Base-by-base conservation (phyloP, 1,140 invertebrate genomes). In the Trichoplusia ni region DNA sequence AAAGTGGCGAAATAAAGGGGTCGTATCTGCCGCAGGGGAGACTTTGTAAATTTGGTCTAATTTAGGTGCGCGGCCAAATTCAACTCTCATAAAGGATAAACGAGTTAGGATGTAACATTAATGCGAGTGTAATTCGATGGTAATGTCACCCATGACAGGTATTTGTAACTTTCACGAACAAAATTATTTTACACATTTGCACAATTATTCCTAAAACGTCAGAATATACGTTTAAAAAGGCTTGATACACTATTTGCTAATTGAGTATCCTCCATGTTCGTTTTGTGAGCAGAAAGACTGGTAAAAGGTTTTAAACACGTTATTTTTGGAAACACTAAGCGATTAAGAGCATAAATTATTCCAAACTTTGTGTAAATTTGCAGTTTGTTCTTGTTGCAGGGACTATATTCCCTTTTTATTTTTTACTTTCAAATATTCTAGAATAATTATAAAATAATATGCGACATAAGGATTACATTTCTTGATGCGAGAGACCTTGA, bases 1-100 rank as follows among this genome's bases (percentile, higher is more conserved):
- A 49, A 18, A 49, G 46, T 25, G 63, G 49, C 14, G 58, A 64
- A 54, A 62, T 61, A 54, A 44, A 64, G 56, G 56, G 31, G 49
- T 54, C 33, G 11, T 59, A 64, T 49, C 42, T 58, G 7, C 44
- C 29, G 27, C 49, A 35, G 29, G 29, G 42, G 44, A 44, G 9
- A 58, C 31, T 38, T 16, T n/a, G n/a, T n/a, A 60, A 60, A 47
- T 37, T 25, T 25, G 5, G 29, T 18, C 42, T 46, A 25, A 35
- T 54, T 35, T 23, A 60, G 31, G n/a, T 6, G 13, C 21, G 29
- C 3, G 29, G 25, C 14, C 31, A 44, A 46, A 46, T 29, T 25
- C 21, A 16, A n/a, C 27, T 7, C 16, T 23, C 38, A 51, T 51
- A 51, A 51, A 51, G 14, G 56, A 46, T 27, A 59, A 59, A 59